Base-by-base conservation (phyloP, 2,113 vertebrate species). In the Sapayoa aenigma region DNA sequence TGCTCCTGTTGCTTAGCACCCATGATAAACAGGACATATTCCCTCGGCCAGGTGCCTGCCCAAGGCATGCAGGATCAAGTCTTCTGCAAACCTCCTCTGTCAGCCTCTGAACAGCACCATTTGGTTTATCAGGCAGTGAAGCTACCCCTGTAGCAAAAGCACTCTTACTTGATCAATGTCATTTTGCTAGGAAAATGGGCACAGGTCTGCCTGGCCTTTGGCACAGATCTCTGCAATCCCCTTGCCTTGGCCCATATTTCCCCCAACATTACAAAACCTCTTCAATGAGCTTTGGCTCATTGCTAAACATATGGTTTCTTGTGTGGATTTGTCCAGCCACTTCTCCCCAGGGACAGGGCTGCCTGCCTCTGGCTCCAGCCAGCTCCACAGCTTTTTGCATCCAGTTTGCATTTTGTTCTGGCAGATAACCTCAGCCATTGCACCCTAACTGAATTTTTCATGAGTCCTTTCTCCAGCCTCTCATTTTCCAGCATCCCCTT, bases 401-500 rank as follows among this genome's bases (percentile, higher is more conserved):
- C 33, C 49, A 86, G 46, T 66, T 80, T 83, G 73, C 41, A 20
- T 82, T 65, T 49, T 60, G 31, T 58, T 83, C 49, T 73, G 78
- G 24, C 94, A 93, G 87, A 87, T 68, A 59, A 84, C 33, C 37
- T 59, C 80, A 93, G 58, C 17, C 65, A 20, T 13, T 78, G 65
- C 65, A 89, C 63, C 7, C 13, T 1, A 2, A 30, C 9, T 78
- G 41, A 30, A 58, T 44, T 84, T 88, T 88, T 85, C 67, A 44
- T 22, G 19, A 90, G 14, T 42, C 18, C 28, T 90, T 90, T 58
- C 67, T 92, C 66, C 75, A 83, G 50, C 28, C 53, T 39, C 90
- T 89, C 66, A 52, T 91, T 96, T 96, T 88, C 85, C 90, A 93
- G 49, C 41, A 83, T 62, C 50, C n/a, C 7, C 22, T 93, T 95